These are phyloP conservation scores for Linnaemya tessellans DNA, from an alignment of 2,888 invertebrate genomes.

Conservation along the genomic window DNA sequence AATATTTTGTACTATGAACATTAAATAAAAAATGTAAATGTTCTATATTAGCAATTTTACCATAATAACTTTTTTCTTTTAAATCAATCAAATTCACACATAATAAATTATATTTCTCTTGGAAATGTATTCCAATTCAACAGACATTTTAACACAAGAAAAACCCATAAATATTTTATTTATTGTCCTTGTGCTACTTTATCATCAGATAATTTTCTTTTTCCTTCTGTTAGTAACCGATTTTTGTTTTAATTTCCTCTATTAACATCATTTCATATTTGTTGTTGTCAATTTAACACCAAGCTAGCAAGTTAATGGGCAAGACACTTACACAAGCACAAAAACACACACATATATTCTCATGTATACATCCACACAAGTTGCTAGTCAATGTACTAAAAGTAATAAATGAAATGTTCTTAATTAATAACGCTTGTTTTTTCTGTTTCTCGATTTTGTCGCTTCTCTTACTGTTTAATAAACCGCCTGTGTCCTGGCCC, in stretches of 20 bases:
- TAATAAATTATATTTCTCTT: no score
- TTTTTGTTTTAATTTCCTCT: constrained; percentile 18
- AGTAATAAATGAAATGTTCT: constrained; percentile 10
- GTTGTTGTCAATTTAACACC: background rate
- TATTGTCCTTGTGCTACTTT: constrained; percentile 14
- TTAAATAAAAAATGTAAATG: no score
- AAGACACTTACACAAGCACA: background rate
- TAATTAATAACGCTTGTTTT: constrained; percentile 2
- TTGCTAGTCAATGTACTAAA: background rate
- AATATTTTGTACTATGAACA: no score
- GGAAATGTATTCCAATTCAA: background rate
- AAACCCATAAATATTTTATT: background rate
- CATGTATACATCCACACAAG: no score
- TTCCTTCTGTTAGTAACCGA: background rate
- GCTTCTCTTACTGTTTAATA: background rate
- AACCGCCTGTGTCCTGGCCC: background rate
- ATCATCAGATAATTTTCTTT: background rate
- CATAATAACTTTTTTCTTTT: no score
- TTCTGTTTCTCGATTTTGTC: background rate
- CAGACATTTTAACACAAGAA: background rate
- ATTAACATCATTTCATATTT: constrained; percentile 5
- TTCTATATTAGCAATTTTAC: no score
- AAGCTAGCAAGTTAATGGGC: background rate
- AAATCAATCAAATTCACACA: no score
- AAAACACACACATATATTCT: background rate